Percentiles rank a stretch among this genome's conserved stretches.
phyloP scores from a whole-genome alignment of 2,797 vertebrate genomes.

The Sandelia bainsii region DNA sequence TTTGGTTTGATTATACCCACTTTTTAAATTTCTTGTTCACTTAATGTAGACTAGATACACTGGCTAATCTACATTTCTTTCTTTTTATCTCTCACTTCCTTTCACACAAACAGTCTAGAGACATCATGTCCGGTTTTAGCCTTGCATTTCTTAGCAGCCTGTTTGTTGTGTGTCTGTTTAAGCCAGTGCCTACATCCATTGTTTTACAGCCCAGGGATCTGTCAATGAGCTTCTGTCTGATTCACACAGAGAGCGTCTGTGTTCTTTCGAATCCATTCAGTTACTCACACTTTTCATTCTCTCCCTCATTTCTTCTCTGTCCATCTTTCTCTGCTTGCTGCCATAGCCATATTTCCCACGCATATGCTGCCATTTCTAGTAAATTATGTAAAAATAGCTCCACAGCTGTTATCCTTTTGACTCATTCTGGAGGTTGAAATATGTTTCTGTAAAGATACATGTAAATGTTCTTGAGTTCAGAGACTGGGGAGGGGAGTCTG shows the following conservation, averaged over 20 bases:
- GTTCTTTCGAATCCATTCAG: constrained; percentile 68
- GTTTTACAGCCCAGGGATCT: constrained; percentile 72
- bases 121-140: constrained; percentile 40
- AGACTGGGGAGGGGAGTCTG: neutral
- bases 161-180: constrained; percentile 59
- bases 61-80: constrained; percentile 9
- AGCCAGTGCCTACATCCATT: constrained; percentile 73
- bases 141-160: constrained; percentile 62
- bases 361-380: constrained; percentile 26
- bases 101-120: constrained; percentile 16
- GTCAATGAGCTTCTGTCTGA: constrained; percentile 82
- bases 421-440: constrained; percentile 18
- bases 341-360: constrained; percentile 21
- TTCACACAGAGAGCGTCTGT: constrained; percentile 78
- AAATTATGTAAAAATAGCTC: constrained; percentile 44
- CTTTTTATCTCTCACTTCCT: constrained; percentile 8
- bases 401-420: constrained; percentile 17
- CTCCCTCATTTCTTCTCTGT: constrained; percentile 41
- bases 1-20: neutral
- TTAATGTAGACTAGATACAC: neutral
- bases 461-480: neutral
- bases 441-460: constrained; percentile 15
- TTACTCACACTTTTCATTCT: constrained; percentile 65
- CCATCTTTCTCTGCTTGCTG: constrained; percentile 20
- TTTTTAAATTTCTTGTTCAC: neutral